These are phyloP conservation scores for Acanthaster planci DNA, from an alignment of 35 echinoderm and acorn worm species.

Conservation along the genomic window DNA sequence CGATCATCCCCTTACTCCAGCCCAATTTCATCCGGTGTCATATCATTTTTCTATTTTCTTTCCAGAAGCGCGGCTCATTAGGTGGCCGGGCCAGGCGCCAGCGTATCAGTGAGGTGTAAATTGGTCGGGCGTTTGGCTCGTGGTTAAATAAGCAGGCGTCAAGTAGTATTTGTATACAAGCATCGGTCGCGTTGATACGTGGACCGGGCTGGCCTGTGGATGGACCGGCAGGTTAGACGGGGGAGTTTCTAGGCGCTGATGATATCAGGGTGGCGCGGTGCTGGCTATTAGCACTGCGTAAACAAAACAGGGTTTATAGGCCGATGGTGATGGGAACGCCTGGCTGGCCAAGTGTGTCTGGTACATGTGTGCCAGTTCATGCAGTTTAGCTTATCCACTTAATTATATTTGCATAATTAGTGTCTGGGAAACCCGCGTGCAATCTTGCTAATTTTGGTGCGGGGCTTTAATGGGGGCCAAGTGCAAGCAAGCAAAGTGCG, in stretches of 20 bases:
- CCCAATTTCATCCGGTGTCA: neutral
- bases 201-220: neutral
- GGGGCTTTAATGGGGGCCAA: too few relatives aligned
- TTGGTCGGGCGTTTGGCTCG: conserved; percentile 14
- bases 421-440: too few relatives aligned
- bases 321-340: neutral
- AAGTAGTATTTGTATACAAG: conserved; percentile 35
- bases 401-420: too few relatives aligned
- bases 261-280: too few relatives aligned
- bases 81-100: conserved; percentile 40
- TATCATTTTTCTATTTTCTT: neutral
- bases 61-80: conserved; percentile 13
- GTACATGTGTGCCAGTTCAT: too few relatives aligned
- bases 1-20: too few relatives aligned
- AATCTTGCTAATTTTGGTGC: too few relatives aligned
- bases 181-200: neutral
- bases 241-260: neutral
- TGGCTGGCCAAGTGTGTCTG: neutral
- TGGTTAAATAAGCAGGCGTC: conserved; percentile 53
- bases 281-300: conserved; percentile 12
- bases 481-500: too few relatives aligned
- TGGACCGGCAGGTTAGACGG: neutral
- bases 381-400: too few relatives aligned
- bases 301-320: neutral
- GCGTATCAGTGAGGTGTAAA: conserved; percentile 46